Evolutionary conservation across 2,113 vertebrate genomes (phyloP).

Genomic region (Pelodiscus sinensis): DNA sequence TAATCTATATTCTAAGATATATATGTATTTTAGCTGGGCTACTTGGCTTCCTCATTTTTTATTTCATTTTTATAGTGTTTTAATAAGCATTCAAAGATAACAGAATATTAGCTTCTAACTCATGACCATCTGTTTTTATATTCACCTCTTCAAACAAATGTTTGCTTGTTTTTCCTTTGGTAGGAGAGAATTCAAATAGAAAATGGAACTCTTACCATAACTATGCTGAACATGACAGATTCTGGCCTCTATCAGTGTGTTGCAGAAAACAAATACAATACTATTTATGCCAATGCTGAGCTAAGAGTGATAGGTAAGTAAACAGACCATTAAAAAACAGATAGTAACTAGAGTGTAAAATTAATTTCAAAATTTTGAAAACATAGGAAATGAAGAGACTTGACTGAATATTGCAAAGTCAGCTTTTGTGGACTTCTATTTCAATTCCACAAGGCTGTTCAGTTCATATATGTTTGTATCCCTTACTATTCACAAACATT

Average conservation of each 20-base stretch:
- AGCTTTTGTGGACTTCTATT: not conserved
- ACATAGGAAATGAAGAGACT: not conserved
- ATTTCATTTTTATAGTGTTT: rapidly evolving
- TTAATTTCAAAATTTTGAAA: not conserved
- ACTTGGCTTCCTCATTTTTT: not conserved
- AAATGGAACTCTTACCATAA: conserved; percentile 84
- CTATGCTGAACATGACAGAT: conserved; percentile 83
- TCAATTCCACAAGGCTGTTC: not conserved
- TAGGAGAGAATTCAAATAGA: conserved; percentile 87
- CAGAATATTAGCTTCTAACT: not conserved
- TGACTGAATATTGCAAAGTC: not conserved
- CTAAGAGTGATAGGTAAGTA: conserved; percentile 90
- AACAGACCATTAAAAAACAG: conserved; percentile 13
- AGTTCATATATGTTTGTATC: not conserved
- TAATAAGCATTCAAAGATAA: not conserved
- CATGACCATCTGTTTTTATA: not conserved
- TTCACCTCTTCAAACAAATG: rapidly evolving
- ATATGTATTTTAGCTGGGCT: rapidly evolving
- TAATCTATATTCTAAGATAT: rapidly evolving
- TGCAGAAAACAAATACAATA: conserved; percentile 86
- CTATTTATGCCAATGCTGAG: conserved; percentile 88
- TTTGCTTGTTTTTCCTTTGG: conserved; percentile 21
- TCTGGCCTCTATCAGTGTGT: conserved; percentile 93
- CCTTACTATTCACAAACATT: not conserved
- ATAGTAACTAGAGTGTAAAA: not conserved